Percentiles rank a stretch among this genome's conserved stretches.
These are phyloP conservation scores for Sebastes hubbsi DNA, from an alignment of 2,797 vertebrate genomes.

Conservation along the genomic window DNA sequence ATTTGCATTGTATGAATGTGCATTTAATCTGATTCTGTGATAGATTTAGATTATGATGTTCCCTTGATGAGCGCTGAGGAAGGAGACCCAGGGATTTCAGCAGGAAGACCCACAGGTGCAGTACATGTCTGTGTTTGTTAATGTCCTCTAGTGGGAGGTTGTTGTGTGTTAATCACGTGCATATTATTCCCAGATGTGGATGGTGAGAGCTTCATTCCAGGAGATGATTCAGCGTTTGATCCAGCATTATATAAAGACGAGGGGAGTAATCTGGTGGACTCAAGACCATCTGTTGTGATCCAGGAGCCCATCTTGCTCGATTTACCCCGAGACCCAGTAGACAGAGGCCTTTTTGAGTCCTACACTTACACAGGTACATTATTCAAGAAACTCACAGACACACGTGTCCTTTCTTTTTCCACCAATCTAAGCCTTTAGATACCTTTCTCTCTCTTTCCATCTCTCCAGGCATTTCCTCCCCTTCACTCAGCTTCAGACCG, in stretches of 20 bases:
- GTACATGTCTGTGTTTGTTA: neutral
- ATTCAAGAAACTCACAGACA: neutral
- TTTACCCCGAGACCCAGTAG: slow-evolving; percentile 76
- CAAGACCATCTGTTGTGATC: slow-evolving; percentile 24
- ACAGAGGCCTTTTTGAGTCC: slow-evolving; percentile 71
- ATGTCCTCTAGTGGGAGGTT: neutral
- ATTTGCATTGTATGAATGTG: neutral
- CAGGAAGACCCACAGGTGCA: slow-evolving; percentile 69
- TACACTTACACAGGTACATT: slow-evolving; percentile 78
- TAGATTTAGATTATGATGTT: slow-evolving; percentile 73
- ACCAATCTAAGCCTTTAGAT: neutral
- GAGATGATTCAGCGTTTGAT: slow-evolving; percentile 22
- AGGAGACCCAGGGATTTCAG: slow-evolving; percentile 73
- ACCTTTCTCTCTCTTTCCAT: neutral
- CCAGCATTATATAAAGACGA: slow-evolving; percentile 25
- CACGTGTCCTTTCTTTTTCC: neutral
- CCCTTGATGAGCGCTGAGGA: slow-evolving; percentile 77
- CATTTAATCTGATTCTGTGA: neutral
- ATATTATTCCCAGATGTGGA: slow-evolving; percentile 37
- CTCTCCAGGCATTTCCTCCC: slow-evolving; percentile 76
- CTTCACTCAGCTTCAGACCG: slow-evolving; percentile 76
- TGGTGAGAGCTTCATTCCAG: slow-evolving; percentile 24
- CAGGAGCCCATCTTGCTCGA: slow-evolving; percentile 73
- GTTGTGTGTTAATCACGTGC: neutral
- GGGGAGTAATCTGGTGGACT: slow-evolving; percentile 82